Evolutionary conservation across 1,140 invertebrate genomes (phyloP), one percentile per base, ranked within the genome.

Genomic region (Anastatus disparis): DNA sequence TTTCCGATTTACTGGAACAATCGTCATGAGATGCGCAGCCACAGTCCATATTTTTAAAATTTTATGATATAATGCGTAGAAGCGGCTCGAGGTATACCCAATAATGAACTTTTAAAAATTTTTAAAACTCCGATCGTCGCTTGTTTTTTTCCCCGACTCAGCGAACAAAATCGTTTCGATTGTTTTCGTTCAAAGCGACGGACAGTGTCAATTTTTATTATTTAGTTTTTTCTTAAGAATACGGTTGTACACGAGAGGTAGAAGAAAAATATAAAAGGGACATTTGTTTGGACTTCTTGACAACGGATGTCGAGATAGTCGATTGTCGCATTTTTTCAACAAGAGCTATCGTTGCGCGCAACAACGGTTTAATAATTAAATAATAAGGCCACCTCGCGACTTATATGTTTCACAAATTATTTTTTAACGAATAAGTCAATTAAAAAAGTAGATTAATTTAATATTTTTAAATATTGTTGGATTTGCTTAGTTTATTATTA

Each of bases 301-400:
- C 68, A 44, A 70, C 68, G 52, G n/a, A n/a, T n/a, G 26, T 20
- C 12, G n/a, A 20, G n/a, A n/a, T n/a, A n/a, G 3, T 13, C 68
- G 68, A 70, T 64, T 48, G 59, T 70, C 68, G 50, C 0, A 24
- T 70, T 63, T 70, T 70, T 64, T 64, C 59, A 70, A 70, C 68
- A 70, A 64, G 4, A 10, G 22, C 27, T 26, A 56, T 26, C 35
- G 22, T 38, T 13, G 35, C 52, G 52, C 66, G 53, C 44, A 44
- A 61, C 66, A 53, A 55, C 3, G 29, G 46, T n/a, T n/a, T 50
- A 70, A 70, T 70, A 70, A 70, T 70, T 56, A 61, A 53, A 52
- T 42, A 46, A 38, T 44, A 40, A 29, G 59, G 13, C 26, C 44
- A 62, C 42, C 2, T 48, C 44, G 15, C 10, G 55, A 10, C 22